Base-by-base conservation (phyloP, 2,888 invertebrate genomes). In the Brachypterus glaber region DNA sequence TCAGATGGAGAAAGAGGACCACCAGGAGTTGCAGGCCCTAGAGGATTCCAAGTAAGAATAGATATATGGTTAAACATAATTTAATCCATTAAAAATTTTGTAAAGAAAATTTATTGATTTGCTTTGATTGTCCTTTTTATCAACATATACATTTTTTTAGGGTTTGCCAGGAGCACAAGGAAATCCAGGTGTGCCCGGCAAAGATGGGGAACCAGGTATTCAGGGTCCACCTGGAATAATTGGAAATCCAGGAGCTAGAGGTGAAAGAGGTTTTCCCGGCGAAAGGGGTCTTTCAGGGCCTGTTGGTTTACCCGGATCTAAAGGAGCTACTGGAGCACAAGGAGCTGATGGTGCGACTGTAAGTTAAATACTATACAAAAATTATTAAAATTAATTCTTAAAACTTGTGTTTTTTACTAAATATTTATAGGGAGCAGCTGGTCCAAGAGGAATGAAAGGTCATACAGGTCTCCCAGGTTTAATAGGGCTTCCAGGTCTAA, bases 21-120 rank as follows among this genome's bases (percentile, higher is more conserved):
- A 4, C 71, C 79, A 3, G 90, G 91, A 1, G 70, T 79, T 2
- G 68, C 78, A 8, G 91, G 91, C 30, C 75, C 83, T 1, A 75
- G 83, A 53, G 90, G 89, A 37, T 86, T 84, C 54, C 85, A 83
- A 61, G 84, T 82, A 69, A 63, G 54, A 21, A n/a, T n/a, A n/a
- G n/a, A n/a, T n/a, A n/a, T 21, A 21, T 21, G 7, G 9, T 21
- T 21, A 7, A 21, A 21, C 21, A 7, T 5, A 21, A 21, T 21
- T 21, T 21, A 21, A 9, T 21, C 21, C 5, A 5, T 7, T 21
- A 9, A 15, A 3, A 18, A 18, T 17, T 13, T 32, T 16, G 13
- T 21, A 7, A 32, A 3, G 1, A 21, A 30, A 36, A 4, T 34
- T 29, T 11, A 16, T 29, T 11, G 21, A 27, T 25, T 29, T 13